Conservation (phyloP, 2,888 invertebrate species). For the Lumbricus terrestris region DNA sequence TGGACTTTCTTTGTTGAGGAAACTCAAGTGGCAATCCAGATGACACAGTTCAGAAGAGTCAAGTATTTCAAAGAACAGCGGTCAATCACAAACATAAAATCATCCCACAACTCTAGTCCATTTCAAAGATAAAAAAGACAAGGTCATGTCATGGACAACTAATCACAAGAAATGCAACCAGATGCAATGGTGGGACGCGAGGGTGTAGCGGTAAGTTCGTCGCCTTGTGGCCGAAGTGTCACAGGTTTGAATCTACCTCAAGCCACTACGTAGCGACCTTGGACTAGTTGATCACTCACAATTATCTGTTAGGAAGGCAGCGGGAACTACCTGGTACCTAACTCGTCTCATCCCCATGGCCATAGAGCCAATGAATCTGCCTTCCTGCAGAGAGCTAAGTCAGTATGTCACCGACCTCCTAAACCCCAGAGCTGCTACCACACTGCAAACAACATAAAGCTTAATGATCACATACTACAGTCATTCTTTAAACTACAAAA, state of each 20-base stretch:
- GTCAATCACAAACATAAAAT: not conserved
- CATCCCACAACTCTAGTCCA: not conserved
- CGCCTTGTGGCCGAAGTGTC: no score
- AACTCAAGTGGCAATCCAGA: not conserved
- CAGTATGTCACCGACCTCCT: not conserved
- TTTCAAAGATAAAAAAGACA: not conserved
- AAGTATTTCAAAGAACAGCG: not conserved
- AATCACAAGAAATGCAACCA: not conserved
- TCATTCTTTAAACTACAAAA: not conserved
- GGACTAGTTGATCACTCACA: no score
- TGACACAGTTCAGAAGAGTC: no score
- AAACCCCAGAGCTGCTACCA: not conserved
- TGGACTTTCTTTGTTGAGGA: not conserved
- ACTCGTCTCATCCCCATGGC: no score
- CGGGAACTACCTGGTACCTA: no score
- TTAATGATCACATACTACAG: not conserved
- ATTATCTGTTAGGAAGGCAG: no score
- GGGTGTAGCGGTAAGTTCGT: no score
- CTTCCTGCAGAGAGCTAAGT: no score
- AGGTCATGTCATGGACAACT: not conserved
- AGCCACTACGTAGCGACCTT: no score
- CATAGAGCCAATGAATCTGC: no score
- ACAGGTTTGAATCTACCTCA: no score
- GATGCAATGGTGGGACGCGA: no score
- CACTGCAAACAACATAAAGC: not conserved